Evolutionary conservation across 2,797 vertebrate species (phyloP).

Genomic region (Cynopterus sphinx): DNA sequence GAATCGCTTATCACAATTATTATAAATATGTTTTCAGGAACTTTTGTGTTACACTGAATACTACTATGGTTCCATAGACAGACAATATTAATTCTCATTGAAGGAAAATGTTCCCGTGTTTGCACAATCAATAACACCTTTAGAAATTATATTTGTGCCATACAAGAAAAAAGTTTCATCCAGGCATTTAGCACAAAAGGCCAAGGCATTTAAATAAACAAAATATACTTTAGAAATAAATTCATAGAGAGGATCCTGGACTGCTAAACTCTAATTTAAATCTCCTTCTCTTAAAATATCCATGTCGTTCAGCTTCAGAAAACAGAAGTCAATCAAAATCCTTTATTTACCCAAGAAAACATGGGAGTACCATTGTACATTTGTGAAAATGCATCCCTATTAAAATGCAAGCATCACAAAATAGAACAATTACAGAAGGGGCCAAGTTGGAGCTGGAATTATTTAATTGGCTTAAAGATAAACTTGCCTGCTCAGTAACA

Average conservation of each 20-base stretch:
- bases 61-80: conserved; percentile 66
- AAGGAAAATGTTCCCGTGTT: conserved; percentile 77
- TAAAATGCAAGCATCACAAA: conserved; percentile 68
- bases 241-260: conserved; percentile 67
- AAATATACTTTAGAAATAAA: conserved; percentile 74
- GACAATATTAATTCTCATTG: conserved; percentile 82
- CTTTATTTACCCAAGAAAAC: conserved; percentile 70
- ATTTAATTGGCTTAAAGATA: conserved; percentile 80
- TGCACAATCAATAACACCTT: conserved; percentile 82
- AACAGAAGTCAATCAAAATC: conserved; percentile 33
- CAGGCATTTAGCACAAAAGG: conserved; percentile 53
- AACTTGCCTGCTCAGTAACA: conserved; percentile 69
- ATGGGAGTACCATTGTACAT: background rate
- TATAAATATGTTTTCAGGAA: conserved; percentile 77
- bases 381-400: background rate
- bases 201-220: conserved; percentile 66
- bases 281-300: conserved; percentile 72
- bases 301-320: conserved; percentile 64
- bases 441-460: conserved; percentile 68
- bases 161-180: conserved; percentile 74
- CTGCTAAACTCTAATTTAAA: conserved; percentile 70
- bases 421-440: conserved; percentile 47
- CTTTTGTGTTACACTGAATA: conserved; percentile 72
- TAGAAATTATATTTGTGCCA: conserved; percentile 80
- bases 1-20: conserved; percentile 80